These are phyloP conservation scores for Zaprionus camerounensis DNA, from an alignment of 1,140 invertebrate species.

Conservation along the genomic window DNA sequence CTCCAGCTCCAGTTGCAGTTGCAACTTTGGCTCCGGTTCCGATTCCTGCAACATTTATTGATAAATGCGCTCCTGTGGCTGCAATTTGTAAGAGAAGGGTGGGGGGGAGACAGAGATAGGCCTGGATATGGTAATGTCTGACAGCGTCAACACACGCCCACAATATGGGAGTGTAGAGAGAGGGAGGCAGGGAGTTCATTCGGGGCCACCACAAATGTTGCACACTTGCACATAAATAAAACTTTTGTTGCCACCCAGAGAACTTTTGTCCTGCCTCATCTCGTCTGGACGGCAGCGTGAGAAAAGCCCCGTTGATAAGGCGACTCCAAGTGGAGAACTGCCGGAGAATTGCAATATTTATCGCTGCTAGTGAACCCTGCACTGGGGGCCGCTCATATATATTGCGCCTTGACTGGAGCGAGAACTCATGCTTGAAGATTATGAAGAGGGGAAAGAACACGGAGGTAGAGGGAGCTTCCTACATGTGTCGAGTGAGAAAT, in stretches of 20 bases:
- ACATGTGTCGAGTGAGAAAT: constrained; percentile 18
- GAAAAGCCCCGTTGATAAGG: constrained; percentile 64
- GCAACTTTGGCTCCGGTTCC: constrained; percentile 18
- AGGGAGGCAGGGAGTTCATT: too few species aligned
- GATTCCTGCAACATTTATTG: constrained; percentile 57
- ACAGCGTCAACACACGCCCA: constrained; percentile 47
- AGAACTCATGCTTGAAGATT: constrained; percentile 42
- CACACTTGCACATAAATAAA: constrained; percentile 36
- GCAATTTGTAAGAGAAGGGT: neutral
- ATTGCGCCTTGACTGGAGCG: constrained; percentile 41
- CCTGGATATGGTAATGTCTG: constrained; percentile 41
- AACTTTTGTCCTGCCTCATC: constrained; percentile 56
- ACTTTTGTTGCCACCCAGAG: constrained; percentile 56
- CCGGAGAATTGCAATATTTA: constrained; percentile 66
- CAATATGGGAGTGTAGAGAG: neutral
- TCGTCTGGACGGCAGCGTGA: constrained; percentile 62
- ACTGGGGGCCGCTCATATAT: constrained; percentile 51
- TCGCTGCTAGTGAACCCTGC: constrained; percentile 72
- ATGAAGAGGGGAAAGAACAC: neutral
- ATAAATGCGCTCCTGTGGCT: constrained; percentile 52
- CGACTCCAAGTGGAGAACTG: constrained; percentile 6
- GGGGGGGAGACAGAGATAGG: neutral
- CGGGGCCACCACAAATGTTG: constrained; percentile 31
- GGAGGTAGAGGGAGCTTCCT: neutral
- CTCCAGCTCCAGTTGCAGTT: constrained; percentile 16